Evolutionary conservation across 2,888 invertebrate species (phyloP).

Genomic region (Lordiphosa andalusiaca): DNA sequence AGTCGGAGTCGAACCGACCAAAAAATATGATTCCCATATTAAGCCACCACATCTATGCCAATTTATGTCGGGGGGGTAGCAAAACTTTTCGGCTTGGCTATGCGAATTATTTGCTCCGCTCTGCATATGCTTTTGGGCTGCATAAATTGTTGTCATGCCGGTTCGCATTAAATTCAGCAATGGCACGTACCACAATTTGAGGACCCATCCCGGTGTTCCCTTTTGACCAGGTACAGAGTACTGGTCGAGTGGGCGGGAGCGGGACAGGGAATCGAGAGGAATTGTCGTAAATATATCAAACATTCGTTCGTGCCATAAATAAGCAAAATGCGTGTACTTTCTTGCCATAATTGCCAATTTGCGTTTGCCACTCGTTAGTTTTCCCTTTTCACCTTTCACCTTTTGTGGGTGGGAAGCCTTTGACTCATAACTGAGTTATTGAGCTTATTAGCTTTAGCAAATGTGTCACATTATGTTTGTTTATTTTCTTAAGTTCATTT

Average conservation of each 20-base stretch:
- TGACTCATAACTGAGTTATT: constrained; percentile 8
- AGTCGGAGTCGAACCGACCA: constrained; percentile 20
- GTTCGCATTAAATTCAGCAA: constrained; percentile 61
- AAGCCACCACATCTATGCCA: constrained; percentile 38
- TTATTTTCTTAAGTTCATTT: no score
- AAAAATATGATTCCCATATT: constrained; percentile 21
- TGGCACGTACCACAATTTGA: constrained; percentile 57
- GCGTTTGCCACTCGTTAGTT: constrained; percentile 57
- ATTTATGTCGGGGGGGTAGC: constrained; percentile 18
- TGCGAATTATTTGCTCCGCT: constrained; percentile 37
- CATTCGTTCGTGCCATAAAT: constrained; percentile 60
- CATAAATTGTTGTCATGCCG: constrained; percentile 66
- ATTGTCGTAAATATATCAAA: constrained; percentile 62
- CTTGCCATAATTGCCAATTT: constrained; percentile 67
- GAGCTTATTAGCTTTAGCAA: neutral
- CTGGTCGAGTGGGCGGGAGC: no score
- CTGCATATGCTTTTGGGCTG: constrained; percentile 43
- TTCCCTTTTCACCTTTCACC: constrained; percentile 7
- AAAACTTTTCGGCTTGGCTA: constrained; percentile 38
- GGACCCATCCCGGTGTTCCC: constrained; percentile 4
- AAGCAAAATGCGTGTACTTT: constrained; percentile 64
- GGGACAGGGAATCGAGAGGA: neutral
- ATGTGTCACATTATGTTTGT: neutral
- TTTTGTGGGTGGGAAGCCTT: constrained; percentile 4
- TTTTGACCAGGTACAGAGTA: constrained; percentile 9